These are phyloP conservation scores for Schizotus pectinicornis DNA, from an alignment of 2,888 invertebrate genomes.

Conservation along the genomic window DNA sequence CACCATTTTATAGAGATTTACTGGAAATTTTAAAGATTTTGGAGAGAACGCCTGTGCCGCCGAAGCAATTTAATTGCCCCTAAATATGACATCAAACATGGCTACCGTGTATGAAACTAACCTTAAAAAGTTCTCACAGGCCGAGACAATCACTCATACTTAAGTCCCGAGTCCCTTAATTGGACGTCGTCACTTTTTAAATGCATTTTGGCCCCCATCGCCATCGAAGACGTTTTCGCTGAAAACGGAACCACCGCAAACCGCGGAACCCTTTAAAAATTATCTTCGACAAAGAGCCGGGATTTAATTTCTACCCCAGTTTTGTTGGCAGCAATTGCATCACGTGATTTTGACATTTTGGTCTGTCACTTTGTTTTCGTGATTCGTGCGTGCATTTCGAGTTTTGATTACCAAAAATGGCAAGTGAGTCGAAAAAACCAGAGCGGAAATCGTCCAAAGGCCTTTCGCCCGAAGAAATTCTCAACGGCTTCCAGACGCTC, in stretches of 20 bases:
- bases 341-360: neutral
- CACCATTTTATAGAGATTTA: conserved; percentile 4
- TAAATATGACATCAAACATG: conserved; percentile 46
- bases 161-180: neutral
- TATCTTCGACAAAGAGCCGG: neutral
- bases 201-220: neutral
- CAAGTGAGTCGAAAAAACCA: conserved; percentile 53
- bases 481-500: conserved; percentile 85
- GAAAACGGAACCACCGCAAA: too few relatives aligned
- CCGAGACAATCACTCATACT: neutral
- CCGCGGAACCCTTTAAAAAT: too few relatives aligned
- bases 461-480: conserved; percentile 77
- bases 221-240: too few relatives aligned
- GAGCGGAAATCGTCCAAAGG: conserved; percentile 58
- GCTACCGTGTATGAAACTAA: conserved; percentile 37
- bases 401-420: conserved; percentile 49
- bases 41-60: conserved; percentile 40
- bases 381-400: conserved; percentile 2
- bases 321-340: neutral
- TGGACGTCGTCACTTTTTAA: neutral
- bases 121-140: too few relatives aligned
- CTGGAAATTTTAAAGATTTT: conserved; percentile 3
- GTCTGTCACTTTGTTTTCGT: conserved; percentile 15
- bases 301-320: too few relatives aligned
- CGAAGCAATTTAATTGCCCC: conserved; percentile 44